Evolutionary conservation across 2,888 invertebrate genomes (phyloP).

Genomic region (Bugulina stolonifera): DNA sequence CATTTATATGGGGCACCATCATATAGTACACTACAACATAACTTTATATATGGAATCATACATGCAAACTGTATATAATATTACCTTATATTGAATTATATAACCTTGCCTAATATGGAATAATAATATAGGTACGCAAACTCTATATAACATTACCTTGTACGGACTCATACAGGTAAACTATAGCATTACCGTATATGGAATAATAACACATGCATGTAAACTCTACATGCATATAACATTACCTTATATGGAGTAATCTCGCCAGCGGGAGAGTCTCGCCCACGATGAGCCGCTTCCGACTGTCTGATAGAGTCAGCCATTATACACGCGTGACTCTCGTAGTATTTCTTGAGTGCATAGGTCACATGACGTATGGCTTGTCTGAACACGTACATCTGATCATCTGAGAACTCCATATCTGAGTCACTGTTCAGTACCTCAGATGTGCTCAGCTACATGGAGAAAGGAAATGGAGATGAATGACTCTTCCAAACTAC

Average conservation of each 20-base stretch:
- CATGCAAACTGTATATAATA: too few relatives aligned
- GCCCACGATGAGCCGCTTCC: constrained; percentile 42
- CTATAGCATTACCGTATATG: constrained; percentile 54
- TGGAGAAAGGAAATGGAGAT: not conserved
- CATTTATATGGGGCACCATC: too few relatives aligned
- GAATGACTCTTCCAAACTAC: too few relatives aligned
- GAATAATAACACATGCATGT: constrained; percentile 48
- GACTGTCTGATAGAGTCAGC: constrained; percentile 62
- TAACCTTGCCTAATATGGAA: too few relatives aligned
- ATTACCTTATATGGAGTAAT: constrained; percentile 56
- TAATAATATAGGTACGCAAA: not conserved
- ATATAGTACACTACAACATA: too few relatives aligned
- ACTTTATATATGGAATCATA: too few relatives aligned
- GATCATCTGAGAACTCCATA: constrained; percentile 67
- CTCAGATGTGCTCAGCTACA: constrained; percentile 74
- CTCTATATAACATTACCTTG: not conserved
- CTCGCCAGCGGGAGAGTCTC: constrained; percentile 57
- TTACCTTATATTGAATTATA: too few relatives aligned
- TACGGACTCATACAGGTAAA: not conserved
- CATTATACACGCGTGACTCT: constrained; percentile 77
- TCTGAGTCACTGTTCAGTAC: constrained; percentile 63
- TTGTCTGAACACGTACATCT: constrained; percentile 81
- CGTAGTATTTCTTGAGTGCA: constrained; percentile 81
- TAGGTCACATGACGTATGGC: constrained; percentile 84
- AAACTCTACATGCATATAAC: too few relatives aligned